Evolutionary conservation across 2,113 vertebrate genomes (phyloP), one percentile per base, ranked within the genome.

Genomic region (Rynchops niger): DNA sequence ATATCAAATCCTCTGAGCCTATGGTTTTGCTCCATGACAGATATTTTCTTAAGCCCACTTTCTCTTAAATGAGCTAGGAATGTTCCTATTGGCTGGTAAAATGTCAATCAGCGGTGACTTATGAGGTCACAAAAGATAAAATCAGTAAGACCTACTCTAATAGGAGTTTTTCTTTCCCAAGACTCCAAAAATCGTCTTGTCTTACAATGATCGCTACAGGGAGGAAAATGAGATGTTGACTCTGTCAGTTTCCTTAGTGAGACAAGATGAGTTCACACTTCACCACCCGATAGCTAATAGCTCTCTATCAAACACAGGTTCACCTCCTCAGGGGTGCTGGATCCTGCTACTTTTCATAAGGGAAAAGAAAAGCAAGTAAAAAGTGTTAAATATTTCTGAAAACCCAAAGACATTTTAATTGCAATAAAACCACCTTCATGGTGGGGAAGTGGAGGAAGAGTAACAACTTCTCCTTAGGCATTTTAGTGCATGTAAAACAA

Each of bases 111-210:
- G 94, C 49, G 94, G 66, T 59, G 16, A 34, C 55, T 79, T 82
- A 92, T 15, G 49, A 96, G 72, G 43, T 81, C 78, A 86, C 92
- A 45, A 15, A 82, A 2, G 69, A 95, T 95, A 96, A 94, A 96
- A 97, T 98, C 96, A 97, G 86, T 97, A 97, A 98, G 83, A 86
- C 65, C 94, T 96, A 73, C 67, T 95, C 88, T 93, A 97, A 97
- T 5, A 71, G 69, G 70, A 97, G 50, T 87, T 96, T 96, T 97
- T 93, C 79, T 97, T 97, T 97, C 78, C 93, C 67, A 90, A 81
- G 93, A 86, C 96, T 95, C 97, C 67, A 94, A 95, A 98, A 98
- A 97, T 94, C 70, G 92, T 97, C 98, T 96, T 97, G 69, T 78
- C 82, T 94, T 93, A 95, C 94, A 94, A 67, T 82, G 93, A 88